These are phyloP conservation scores for Drosophila siamana DNA, from an alignment of 2,888 invertebrate genomes.

Conservation along the genomic window DNA sequence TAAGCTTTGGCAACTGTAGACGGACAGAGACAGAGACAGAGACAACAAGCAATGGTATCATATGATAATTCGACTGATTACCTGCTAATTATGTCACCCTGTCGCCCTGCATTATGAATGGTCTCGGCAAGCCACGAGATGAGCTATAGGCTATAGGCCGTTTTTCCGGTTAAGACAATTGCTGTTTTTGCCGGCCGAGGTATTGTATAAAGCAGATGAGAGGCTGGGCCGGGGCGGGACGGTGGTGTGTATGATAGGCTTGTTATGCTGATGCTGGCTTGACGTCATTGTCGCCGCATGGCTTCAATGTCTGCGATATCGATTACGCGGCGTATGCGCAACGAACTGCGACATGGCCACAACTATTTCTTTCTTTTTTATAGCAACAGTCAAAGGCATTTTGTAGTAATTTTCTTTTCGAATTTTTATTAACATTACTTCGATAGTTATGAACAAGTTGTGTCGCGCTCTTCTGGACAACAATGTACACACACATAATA, in stretches of 20 bases:
- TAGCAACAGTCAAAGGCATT: neutral
- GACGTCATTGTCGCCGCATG: slow-evolving; percentile 36
- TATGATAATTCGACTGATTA: slow-evolving; percentile 54
- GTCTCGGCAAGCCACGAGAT: slow-evolving; percentile 7
- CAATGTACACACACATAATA: slow-evolving; percentile 53
- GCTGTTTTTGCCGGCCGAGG: slow-evolving; percentile 6
- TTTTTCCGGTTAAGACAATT: slow-evolving; percentile 37
- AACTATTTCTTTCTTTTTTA: slow-evolving; percentile 10
- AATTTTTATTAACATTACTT: slow-evolving; percentile 6
- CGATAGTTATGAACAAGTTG: slow-evolving; percentile 1
- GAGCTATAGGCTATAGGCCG: slow-evolving; percentile 17
- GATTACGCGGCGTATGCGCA: slow-evolving; percentile 53
- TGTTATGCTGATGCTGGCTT: slow-evolving; percentile 15
- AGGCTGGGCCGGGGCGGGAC: neutral
- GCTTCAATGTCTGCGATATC: slow-evolving; percentile 18
- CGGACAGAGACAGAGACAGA: neutral
- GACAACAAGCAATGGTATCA: slow-evolving; percentile 29
- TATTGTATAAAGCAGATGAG: slow-evolving; percentile 11
- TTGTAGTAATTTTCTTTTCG: neutral
- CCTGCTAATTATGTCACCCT: slow-evolving; percentile 71
- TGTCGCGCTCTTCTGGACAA: slow-evolving; percentile 34
- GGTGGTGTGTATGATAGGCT: slow-evolving; percentile 1
- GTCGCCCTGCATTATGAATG: neutral
- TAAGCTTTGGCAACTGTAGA: slow-evolving; percentile 51
- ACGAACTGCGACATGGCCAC: slow-evolving; percentile 23